Evolutionary conservation across 2,113 vertebrate species (phyloP).

Genomic region (Hiodon tergisus): DNA sequence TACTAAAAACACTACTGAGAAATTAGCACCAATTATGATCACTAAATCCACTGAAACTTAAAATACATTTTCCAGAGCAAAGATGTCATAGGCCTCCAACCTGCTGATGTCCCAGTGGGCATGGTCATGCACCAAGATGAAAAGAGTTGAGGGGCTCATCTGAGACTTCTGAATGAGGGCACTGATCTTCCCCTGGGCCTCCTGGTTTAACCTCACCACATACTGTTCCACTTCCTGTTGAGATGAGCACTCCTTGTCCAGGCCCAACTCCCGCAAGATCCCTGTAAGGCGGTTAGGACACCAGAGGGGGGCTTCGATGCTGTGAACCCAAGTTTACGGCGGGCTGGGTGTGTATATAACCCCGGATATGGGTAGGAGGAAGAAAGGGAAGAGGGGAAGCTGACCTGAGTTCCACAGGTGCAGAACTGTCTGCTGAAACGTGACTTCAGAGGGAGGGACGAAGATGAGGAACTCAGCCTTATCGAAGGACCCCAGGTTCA

Average conservation of each 20-base stretch:
- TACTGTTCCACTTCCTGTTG: constrained; percentile 75
- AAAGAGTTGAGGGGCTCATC: constrained; percentile 87
- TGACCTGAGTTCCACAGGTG: constrained; percentile 89
- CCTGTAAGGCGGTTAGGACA: constrained; percentile 56
- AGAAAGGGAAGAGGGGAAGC: constrained; percentile 9
- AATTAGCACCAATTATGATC: too few relatives aligned
- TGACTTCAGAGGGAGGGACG: constrained; percentile 89
- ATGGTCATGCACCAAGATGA: constrained; percentile 90
- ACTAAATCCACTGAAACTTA: too few relatives aligned
- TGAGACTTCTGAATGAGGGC: constrained; percentile 79
- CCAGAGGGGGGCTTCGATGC: not conserved
- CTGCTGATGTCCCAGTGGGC: constrained; percentile 92
- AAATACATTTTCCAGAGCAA: too few relatives aligned
- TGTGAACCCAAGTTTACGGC: too few relatives aligned
- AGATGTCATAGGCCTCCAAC: constrained; percentile 46
- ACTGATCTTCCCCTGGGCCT: constrained; percentile 75
- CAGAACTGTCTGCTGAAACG: constrained; percentile 87
- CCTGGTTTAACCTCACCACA: constrained; percentile 81
- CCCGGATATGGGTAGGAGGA: not conserved
- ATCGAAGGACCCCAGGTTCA: constrained; percentile 86
- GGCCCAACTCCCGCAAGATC: constrained; percentile 81
- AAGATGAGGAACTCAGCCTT: constrained; percentile 90
- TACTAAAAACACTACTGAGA: too few relatives aligned
- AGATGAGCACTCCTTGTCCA: constrained; percentile 75
- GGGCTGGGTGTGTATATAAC: not conserved